Evolutionary conservation across 35 echinoderm and acorn worm species (phyloP), one percentile per base, ranked within the genome.

Genomic region (Eucidaris tribuloides): DNA sequence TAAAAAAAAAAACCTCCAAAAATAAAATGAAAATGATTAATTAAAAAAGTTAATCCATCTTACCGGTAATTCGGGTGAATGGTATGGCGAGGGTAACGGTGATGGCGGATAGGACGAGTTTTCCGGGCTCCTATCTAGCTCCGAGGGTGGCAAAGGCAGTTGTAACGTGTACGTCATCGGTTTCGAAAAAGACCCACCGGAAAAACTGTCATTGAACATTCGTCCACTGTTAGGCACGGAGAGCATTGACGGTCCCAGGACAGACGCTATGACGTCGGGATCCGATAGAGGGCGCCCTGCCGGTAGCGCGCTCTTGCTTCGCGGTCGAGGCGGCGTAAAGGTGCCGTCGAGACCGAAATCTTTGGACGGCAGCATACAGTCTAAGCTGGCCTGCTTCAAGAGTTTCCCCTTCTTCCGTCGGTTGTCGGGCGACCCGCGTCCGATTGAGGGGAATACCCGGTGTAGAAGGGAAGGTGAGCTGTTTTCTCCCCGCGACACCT

Each of bases 211-310:
- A n/a, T 52, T 52, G 9, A 52, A 11, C 48, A 52, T 52, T 9
- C 48, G 48, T 52, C 48, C 48, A n/a, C 48, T 74, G 35, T 74
- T 74, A 3, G 68, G 68, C 68, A 74, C 37, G 22, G 68, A 74
- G 2, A 41, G 6, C 68, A 42, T 44, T 7, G 37, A 42, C 7
- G 36, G 37, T 42, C 24, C 68, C 68, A 18, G 68, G 14, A 13
- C 9, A 44, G 11, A 27, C 7, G 29, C 13, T 2, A 74, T 71
- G 22, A 71, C 65, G 29, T 71, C 62, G 4, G 62, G 29, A 65
- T 84, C 82, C 40, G 62, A 71, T 33, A 84, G 62, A 71, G 82
- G 62, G 36, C 82, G 62, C 41, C 28, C 41, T 38, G 81, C 66
- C 38, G 43, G 41, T 36, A 43, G 15, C 42, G 27, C 24, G 62